Evolutionary conservation across 1,140 invertebrate genomes (phyloP).

Genomic region (Oryzaephilus surinamensis): DNA sequence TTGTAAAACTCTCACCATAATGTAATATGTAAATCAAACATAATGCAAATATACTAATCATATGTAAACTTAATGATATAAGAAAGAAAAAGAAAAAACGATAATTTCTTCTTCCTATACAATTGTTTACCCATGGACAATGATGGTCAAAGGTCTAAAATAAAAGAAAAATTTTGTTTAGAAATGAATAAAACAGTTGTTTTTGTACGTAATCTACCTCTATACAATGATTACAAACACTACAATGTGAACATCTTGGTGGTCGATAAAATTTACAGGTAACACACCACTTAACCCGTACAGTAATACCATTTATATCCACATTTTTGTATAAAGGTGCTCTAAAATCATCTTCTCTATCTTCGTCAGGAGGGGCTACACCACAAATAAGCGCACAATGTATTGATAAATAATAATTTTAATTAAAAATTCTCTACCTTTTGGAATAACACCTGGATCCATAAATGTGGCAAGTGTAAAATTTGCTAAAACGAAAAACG

Average conservation of each 20-base stretch:
- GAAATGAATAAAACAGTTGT: not conserved
- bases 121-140: conserved; percentile 99
- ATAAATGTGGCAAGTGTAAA: conserved; percentile 97
- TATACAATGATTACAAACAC: conserved; percentile 97
- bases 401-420: conserved; percentile 5
- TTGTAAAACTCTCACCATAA: conserved; percentile 68
- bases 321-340: conserved; percentile 97
- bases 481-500: conserved; percentile 95
- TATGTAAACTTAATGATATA: conserved; percentile 89
- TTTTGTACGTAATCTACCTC: conserved; percentile 59
- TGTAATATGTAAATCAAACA: conserved; percentile 86
- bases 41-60: conserved; percentile 91
- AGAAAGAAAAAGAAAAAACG: conserved; percentile 98
- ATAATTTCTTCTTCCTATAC: conserved; percentile 97
- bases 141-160: conserved; percentile 99
- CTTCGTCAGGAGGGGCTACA: conserved; percentile 89
- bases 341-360: conserved; percentile 92
- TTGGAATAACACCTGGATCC: conserved; percentile 98
- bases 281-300: conserved; percentile 99
- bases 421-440: conserved; percentile 54
- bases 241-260: conserved; percentile 97
- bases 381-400: conserved; percentile 10
- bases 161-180: conserved; percentile 20
- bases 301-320: conserved; percentile 95
- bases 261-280: conserved; percentile 99